Evolutionary conservation across 92 coral and sea anemone genomes (phyloP), one percentile per base, ranked within the genome.

Genomic region (Phymanthus crucifer): DNA sequence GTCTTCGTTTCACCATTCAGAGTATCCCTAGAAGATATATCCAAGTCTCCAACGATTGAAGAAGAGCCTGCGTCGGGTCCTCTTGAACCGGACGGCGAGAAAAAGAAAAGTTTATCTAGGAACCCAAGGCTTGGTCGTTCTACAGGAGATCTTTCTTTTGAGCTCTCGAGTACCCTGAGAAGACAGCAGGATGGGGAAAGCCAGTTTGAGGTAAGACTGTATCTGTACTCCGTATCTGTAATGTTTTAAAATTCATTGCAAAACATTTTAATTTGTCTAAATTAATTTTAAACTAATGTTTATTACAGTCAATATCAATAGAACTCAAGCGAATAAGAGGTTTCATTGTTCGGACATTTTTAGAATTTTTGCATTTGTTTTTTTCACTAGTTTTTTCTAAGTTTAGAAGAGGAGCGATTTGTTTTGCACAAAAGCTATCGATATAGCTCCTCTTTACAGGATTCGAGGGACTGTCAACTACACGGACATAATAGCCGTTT

Each of bases 91-190:
- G 70, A 46, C 12, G 69, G 34, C 4, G 65, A 50, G 1, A 71
- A 38, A 27, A 72, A 77, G 56, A 81, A 58, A 23, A 80, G 84
- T 54, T 35, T 80, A 24, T 70, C 77, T 37, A 80, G 84, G 57
- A 80, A 80, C 40, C 78, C 67, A 1, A 73, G 86, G 34, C 73
- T 82, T 18, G 86, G 86, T 26, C 47, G 71, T 40, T 82, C 86
- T 1, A 82, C 86, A 2, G 86, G 86, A 32, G 86, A 82, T 46
- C 46, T 82, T 4, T 56, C 76, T 18, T 82, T 82, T 32, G 86
- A 82, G 27, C 86, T 71, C 27, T 75, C 80, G 27, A 57, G 40
- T 17, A 67, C 58, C 0, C 35, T 73, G n/a, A 82, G 46, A 17
- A 77, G 81, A 38, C 68, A 9, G 52, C 17, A 19, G 26, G 57